Conservation (phyloP, 2,888 invertebrate genomes). For the Incurvaria masculella region DNA sequence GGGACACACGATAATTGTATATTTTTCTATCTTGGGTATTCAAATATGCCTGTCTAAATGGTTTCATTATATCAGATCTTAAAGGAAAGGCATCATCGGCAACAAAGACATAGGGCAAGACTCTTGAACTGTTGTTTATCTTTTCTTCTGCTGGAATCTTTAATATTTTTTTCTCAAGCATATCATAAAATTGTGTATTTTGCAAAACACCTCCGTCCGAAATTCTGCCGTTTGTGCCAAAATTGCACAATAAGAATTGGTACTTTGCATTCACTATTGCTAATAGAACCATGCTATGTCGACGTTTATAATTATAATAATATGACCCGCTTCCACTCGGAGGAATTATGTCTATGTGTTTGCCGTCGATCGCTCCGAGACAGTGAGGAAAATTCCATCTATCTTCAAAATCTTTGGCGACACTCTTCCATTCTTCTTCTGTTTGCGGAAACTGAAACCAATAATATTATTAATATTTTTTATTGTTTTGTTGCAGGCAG, state of each 20-base stretch:
- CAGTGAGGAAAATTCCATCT: slow-evolving; percentile 20
- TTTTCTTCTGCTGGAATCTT: slow-evolving; percentile 10
- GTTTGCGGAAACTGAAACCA: slow-evolving; percentile 13
- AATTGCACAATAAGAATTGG: slow-evolving; percentile 15
- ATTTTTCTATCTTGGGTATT: slow-evolving; percentile 5
- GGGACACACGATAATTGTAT: slow-evolving; percentile 11
- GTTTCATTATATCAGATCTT: slow-evolving; percentile 10
- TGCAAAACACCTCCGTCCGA: slow-evolving; percentile 13
- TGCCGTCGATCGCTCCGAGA: slow-evolving; percentile 19
- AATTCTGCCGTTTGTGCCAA: too few species aligned
- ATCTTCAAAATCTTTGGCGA: slow-evolving; percentile 12
- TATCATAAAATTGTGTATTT: slow-evolving; percentile 9
- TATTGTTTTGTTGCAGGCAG: too few species aligned
- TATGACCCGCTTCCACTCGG: slow-evolving; percentile 16
- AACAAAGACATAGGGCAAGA: too few species aligned
- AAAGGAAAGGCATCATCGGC: slow-evolving; percentile 12
- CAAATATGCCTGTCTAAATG: slow-evolving; percentile 10
- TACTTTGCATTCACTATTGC: slow-evolving; percentile 18
- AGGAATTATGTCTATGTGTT: slow-evolving; percentile 18
- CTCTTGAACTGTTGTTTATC: too few species aligned
- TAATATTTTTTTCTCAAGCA: slow-evolving; percentile 10
- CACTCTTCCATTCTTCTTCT: slow-evolving; percentile 15
- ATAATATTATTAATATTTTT: slow-evolving; percentile 8
- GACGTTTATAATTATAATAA: slow-evolving; percentile 20
- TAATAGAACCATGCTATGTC: slow-evolving; percentile 18